Conservation (phyloP, 2,888 invertebrate genomes). For the Holacanthella duospinosa region DNA sequence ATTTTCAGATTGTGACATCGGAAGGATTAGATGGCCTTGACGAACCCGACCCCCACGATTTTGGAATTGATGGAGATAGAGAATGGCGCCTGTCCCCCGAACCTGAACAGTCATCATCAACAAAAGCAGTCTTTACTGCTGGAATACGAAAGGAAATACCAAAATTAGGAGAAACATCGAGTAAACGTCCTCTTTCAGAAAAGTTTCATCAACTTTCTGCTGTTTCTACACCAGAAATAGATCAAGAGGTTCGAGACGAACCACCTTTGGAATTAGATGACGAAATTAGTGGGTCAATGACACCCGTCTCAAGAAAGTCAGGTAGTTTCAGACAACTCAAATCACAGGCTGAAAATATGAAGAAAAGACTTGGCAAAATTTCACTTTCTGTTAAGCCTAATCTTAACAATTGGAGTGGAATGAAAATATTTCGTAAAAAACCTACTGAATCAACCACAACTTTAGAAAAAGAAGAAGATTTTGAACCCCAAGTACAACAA, state of each 20-base stretch:
- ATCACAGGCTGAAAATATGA: constrained; percentile 28
- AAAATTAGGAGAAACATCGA: constrained; percentile 20
- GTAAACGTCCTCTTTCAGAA: constrained; percentile 24
- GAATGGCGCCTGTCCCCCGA: constrained; percentile 31
- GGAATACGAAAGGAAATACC: constrained; percentile 24
- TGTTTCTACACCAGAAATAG: background rate
- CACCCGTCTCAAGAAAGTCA: background rate
- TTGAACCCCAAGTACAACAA: background rate
- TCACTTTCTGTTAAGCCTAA: constrained; percentile 52
- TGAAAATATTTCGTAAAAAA: constrained; percentile 19
- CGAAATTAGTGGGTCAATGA: constrained; percentile 21
- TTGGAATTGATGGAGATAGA: constrained; percentile 33
- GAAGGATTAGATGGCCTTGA: constrained; percentile 36
- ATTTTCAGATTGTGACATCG: constrained; percentile 28
- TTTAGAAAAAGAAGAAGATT: background rate
- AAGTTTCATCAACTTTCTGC: constrained; percentile 22
- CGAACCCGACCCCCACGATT: constrained; percentile 30
- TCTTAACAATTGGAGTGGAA: constrained; percentile 42
- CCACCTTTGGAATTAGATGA: constrained; percentile 22
- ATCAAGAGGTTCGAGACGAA: background rate
- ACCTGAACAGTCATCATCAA: constrained; percentile 16
- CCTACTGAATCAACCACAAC: background rate
- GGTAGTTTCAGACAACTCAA: constrained; percentile 23
- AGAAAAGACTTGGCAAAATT: constrained; percentile 39
- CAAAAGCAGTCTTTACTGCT: constrained; percentile 22